Evolutionary conservation across 2,888 invertebrate genomes (phyloP).

Genomic region (Muscina levida): DNA sequence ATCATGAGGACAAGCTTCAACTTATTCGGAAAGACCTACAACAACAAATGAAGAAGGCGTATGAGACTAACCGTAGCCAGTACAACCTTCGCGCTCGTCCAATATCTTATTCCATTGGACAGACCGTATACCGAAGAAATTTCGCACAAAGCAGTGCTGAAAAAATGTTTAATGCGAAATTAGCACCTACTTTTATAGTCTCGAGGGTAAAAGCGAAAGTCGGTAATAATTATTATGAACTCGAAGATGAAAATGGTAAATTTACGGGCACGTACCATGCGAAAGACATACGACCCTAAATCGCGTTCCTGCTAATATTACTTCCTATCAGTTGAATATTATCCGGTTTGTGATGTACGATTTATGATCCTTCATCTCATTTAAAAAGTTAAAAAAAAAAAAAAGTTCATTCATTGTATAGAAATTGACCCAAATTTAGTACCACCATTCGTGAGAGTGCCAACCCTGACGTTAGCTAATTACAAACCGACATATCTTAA

Average conservation of each 20-base stretch:
- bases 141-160: too few species aligned
- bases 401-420: too few species aligned
- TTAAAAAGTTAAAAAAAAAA: too few species aligned
- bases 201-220: background rate
- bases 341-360: too few species aligned
- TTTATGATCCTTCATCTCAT: too few species aligned
- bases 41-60: background rate
- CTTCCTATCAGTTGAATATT: too few species aligned
- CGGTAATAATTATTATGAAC: background rate
- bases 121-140: background rate
- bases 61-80: background rate
- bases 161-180: too few species aligned
- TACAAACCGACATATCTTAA: too few species aligned
- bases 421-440: too few species aligned
- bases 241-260: background rate
- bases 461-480: too few species aligned
- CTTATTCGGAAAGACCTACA: too few species aligned
- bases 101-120: background rate
- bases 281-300: background rate
- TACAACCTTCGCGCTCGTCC: conserved; percentile 1
- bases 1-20: background rate
- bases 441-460: too few species aligned
- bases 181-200: background rate
- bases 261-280: background rate
- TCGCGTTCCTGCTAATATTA: background rate